Percentiles rank a stretch among this genome's conserved stretches.
phyloP scores from a whole-genome alignment of 2,113 vertebrate genomes.

The Irena cyanogastra region DNA sequence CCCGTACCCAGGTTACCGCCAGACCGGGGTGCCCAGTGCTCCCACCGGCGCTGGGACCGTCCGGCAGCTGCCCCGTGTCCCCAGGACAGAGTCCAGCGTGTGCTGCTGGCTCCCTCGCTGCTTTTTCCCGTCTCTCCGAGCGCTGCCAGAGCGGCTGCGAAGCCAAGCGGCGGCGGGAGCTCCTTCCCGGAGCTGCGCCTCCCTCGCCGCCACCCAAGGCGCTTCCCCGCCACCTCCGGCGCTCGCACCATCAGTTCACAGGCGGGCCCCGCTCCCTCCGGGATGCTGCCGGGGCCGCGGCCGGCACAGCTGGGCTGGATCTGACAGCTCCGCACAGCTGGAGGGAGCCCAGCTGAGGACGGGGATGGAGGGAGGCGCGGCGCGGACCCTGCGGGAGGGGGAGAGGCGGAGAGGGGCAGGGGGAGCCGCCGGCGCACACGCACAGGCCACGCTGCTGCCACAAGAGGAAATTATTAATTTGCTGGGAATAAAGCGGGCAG shows the following conservation, averaged over 20 bases:
- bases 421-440: not conserved
- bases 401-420: not conserved
- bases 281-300: not conserved
- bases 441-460: not conserved
- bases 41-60: accelerated
- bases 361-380: not conserved
- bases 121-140: not conserved
- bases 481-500: slow-evolving; percentile 21
- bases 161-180: not conserved
- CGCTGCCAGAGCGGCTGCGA: not conserved
- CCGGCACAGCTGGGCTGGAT: not conserved
- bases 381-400: accelerated
- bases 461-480: slow-evolving; percentile 57
- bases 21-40: not conserved
- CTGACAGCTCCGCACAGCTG: not conserved
- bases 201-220: not conserved
- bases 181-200: not conserved
- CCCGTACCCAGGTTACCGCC: accelerated
- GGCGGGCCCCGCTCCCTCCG: not conserved
- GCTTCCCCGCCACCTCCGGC: not conserved
- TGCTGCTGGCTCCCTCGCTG: not conserved
- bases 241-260: not conserved
- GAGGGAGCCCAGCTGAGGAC: not conserved
- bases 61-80: not conserved
- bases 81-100: not conserved